These are phyloP conservation scores for Hylyphantes graminicola DNA, from an alignment of 1,140 invertebrate species.

Conservation along the genomic window DNA sequence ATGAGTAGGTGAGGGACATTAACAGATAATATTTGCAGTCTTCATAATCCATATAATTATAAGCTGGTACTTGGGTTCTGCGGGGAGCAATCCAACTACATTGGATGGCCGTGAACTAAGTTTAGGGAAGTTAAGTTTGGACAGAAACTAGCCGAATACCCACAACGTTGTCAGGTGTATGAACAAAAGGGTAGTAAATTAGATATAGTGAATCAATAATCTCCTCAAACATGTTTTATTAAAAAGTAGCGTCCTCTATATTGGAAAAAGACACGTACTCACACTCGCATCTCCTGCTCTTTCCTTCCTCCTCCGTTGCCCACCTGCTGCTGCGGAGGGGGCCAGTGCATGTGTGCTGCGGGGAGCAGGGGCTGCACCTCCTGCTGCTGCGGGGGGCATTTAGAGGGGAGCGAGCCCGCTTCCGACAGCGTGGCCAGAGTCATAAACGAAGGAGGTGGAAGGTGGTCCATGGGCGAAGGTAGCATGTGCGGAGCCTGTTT, in stretches of 20 bases:
- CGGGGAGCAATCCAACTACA: no score
- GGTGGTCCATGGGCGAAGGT: constrained; percentile 39
- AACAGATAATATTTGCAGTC: no score
- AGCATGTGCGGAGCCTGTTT: constrained; percentile 33
- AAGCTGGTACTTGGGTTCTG: no score
- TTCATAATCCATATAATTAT: no score
- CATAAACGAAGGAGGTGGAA: constrained; percentile 52
- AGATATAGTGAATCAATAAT: no score
- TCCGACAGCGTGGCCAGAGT: constrained; percentile 37
- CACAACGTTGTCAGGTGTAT: no score
- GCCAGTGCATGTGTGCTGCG: constrained; percentile 1
- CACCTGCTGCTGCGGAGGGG: constrained; percentile 12
- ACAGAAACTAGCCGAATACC: no score
- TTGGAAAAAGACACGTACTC: constrained; percentile 52
- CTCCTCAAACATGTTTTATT: no score
- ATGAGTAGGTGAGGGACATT: constrained; percentile 19
- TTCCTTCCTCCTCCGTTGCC: constrained; percentile 1
- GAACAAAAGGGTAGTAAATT: no score
- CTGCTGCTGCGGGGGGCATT: constrained; percentile 39
- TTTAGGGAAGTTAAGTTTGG: no score
- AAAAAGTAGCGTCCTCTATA: no score
- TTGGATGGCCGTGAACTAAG: no score
- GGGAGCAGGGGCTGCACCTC: constrained; percentile 34
- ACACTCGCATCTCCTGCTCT: constrained; percentile 58
- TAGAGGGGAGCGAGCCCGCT: constrained; percentile 41